Base-by-base conservation (phyloP, 2,113 vertebrate genomes). In the Tonatia bakeri region DNA sequence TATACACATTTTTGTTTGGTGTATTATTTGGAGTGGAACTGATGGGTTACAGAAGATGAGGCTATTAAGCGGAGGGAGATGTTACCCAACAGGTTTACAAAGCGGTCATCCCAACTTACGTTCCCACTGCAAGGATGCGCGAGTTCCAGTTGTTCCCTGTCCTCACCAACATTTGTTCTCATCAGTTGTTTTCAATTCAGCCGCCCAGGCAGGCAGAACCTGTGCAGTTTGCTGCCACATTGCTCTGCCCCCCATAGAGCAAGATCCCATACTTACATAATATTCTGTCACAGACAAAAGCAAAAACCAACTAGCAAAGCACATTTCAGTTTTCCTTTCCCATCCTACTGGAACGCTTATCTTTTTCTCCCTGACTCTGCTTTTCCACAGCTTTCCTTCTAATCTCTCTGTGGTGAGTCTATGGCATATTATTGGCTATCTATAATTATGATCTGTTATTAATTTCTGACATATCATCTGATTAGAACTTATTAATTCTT, bases 391-490 rank as follows among this genome's bases (percentile, higher is more conserved):
- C 22, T 72, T 84, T 73, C 72, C 70, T 7, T 7, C 28, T 91
- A 43, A 76, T 91, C 43, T 92, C 64, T 82, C 50, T 72, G 24
- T 16, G 89, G 28, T 52, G 61, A 96, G 69, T 95, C n/a, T 38
- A 31, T 43, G 85, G 65, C 91, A 43, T 75, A 31, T 91, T 96
- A 96, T 69, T 93, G 82, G 54, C 43, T 96, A 94, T 97, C 96
- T 97, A 94, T 97, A 97, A 98, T 96, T 95, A 95, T 73, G 82
- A 97, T 97, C 94, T 96, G 88, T 91, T 95, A 93, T 97, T 97
- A 93, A 96, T 95, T 97, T 97, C 31, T 61, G 95, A 93, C 86
- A 79, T 85, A 96, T 52, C 75, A 91, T 82, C 86, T 77, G 56
- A 84, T 40, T 93, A 19, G 54, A 90, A 93, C 77, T 93, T 93